Evolutionary conservation across 2,797 vertebrate species (phyloP).

Genomic region (Mormyrus proboscirostris): DNA sequence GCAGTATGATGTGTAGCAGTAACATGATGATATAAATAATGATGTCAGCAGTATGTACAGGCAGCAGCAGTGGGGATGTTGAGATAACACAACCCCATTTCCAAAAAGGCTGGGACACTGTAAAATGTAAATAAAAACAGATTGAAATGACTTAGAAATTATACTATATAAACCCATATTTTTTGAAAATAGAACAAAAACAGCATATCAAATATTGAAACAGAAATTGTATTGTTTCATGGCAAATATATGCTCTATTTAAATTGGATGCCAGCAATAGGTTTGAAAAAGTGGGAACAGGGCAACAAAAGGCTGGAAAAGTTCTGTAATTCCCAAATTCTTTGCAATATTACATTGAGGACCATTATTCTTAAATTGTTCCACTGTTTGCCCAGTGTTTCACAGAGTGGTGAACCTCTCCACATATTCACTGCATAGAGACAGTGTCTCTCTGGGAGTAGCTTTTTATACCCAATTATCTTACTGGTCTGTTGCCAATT

Average conservation of each 20-base stretch:
- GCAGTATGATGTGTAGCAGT: not conserved
- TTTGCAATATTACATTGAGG: not conserved
- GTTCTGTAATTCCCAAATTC: not conserved
- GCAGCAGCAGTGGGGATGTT: not conserved
- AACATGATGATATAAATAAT: not conserved
- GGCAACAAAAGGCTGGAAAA: not conserved
- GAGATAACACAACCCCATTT: not conserved
- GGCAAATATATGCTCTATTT: not conserved
- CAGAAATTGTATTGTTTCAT: not conserved
- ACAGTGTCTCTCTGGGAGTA: not conserved
- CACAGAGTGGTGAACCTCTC: not conserved
- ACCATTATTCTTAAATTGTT: not conserved
- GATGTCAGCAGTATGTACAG: not conserved
- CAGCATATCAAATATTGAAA: not conserved
- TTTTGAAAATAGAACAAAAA: not conserved
- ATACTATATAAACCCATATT: not conserved
- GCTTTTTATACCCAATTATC: not conserved
- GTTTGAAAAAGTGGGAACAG: not conserved
- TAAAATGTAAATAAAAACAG: not conserved
- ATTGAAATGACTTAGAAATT: not conserved
- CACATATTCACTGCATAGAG: not conserved
- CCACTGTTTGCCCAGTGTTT: not conserved
- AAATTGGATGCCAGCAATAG: not conserved
- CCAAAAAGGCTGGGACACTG: not conserved
- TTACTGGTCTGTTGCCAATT: not conserved